Percentiles rank a stretch among this genome's conserved stretches.
phyloP scores from a whole-genome alignment of 2,113 vertebrate species.

The Rana temporaria region DNA sequence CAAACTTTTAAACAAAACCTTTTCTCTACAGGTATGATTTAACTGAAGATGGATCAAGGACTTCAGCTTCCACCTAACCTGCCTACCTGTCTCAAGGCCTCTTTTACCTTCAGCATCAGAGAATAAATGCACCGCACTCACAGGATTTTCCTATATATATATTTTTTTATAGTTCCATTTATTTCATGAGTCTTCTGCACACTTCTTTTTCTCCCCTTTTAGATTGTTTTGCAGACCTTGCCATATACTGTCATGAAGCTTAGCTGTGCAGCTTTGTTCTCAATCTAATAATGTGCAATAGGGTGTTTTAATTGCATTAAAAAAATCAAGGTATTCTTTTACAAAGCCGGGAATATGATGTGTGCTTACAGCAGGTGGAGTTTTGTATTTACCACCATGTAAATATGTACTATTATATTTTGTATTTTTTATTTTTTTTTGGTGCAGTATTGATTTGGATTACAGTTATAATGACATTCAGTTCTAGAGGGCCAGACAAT shows the following conservation, averaged over 20 bases:
- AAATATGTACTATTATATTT: constrained; percentile 81
- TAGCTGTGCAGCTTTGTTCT: constrained; percentile 65
- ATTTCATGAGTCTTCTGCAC: constrained; percentile 62
- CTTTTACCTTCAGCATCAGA: constrained; percentile 62
- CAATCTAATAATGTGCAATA: constrained; percentile 65
- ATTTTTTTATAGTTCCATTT: constrained; percentile 75
- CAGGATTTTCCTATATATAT: constrained; percentile 67
- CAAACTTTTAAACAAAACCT: background rate
- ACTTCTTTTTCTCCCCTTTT: constrained; percentile 52
- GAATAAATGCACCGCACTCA: constrained; percentile 60
- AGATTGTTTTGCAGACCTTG: constrained; percentile 66
- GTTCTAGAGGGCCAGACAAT: background rate
- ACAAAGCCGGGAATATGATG: constrained; percentile 53
- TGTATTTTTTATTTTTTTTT: constrained; percentile 66
- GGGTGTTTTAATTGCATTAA: constrained; percentile 59
- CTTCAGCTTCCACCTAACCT: constrained; percentile 72
- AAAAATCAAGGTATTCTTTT: constrained; percentile 44
- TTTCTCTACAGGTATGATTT: constrained; percentile 86
- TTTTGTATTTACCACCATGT: constrained; percentile 75
- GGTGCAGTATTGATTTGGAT: constrained; percentile 44
- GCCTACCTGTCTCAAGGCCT: background rate
- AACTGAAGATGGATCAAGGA: constrained; percentile 82
- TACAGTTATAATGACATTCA: constrained; percentile 1
- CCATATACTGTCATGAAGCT: constrained; percentile 65
- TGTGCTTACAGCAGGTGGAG: constrained; percentile 66